Base-by-base conservation (phyloP, 2,888 invertebrate genomes). In the Hydrotaea cyrtoneurina region DNA sequence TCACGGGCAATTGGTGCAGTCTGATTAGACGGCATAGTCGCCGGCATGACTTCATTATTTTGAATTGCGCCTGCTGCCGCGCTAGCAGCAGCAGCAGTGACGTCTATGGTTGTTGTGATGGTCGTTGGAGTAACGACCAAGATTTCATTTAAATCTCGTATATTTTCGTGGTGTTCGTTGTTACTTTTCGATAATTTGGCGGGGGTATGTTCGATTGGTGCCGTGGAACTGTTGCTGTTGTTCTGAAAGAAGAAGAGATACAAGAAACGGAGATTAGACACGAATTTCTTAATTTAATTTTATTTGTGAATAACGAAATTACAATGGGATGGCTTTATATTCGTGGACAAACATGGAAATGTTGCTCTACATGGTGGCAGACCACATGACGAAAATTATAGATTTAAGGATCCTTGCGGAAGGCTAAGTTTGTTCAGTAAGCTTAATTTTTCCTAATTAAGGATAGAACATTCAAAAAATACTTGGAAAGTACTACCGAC, bases 1-100 rank as follows among this genome's bases (percentile, higher is more conserved):
- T 88, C 88, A 75, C 88, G 86, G 77, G 90, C 90, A 86, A 91
- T 90, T 82, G 91, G 90, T 87, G 90, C 91, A 86, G 62, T 83
- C 55, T 82, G 78, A 53, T 53, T 78, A 53, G 59, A 19, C 50
- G 53, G 36, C 55, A 59, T 59, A 0, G 43, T 66, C 31, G 73
- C 26, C 62, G 78, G 64, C 79, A 74, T 75, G 69, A 71, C 79
- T 82, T 87, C 86, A 88, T 87, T 87, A 86, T 87, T 88, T 17
- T 71, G 77, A 31, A 31, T 86, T 88, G 87, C 89, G 88, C 88
- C 88, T 59, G 73, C 57, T 71, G 36, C 57, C 19, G 13, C 26
- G 85, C 86, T 88, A 87, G 87, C 86, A 86, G 87, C 86, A 87
- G 86, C 83, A 85, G 82, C 66, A 4, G 31, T 7, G 3, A 4